Evolutionary conservation across 2,113 vertebrate species (phyloP).

Genomic region (Orthonyx spaldingii): DNA sequence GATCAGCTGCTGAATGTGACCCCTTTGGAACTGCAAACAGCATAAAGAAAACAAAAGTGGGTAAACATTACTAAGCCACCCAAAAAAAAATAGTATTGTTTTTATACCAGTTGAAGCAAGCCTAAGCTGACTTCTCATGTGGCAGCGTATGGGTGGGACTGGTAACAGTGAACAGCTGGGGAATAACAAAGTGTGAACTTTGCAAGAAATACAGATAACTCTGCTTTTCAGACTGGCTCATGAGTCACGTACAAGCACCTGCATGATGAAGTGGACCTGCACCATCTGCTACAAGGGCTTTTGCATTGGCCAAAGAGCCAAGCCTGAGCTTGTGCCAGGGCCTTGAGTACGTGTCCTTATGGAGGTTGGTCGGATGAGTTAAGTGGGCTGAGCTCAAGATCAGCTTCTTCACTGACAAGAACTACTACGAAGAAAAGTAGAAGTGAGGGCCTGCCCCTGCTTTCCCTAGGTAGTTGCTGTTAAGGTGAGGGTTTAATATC

Average conservation of each 20-base stretch:
- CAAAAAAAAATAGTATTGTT: neutral
- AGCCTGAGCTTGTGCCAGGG: neutral
- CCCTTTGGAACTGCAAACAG: neutral
- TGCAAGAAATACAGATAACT: neutral
- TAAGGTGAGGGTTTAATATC: neutral
- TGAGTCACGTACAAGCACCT: neutral
- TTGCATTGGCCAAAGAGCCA: neutral
- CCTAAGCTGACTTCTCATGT: neutral
- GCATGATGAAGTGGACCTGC: neutral
- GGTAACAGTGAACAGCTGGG: neutral
- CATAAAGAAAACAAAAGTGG: neutral
- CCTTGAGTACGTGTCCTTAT: neutral
- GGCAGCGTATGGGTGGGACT: neutral
- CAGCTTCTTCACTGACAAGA: neutral
- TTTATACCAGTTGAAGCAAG: neutral
- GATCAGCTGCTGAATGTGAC: slow-evolving; percentile 1
- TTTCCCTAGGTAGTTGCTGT: neutral
- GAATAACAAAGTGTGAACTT: neutral
- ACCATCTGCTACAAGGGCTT: neutral
- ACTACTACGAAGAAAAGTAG: neutral
- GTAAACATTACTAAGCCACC: neutral
- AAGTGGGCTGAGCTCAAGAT: neutral
- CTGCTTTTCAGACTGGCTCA: neutral
- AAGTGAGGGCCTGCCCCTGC: neutral
- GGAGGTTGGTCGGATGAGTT: neutral